Conservation (phyloP, 2,888 invertebrate species). For the Magallana nippona region DNA sequence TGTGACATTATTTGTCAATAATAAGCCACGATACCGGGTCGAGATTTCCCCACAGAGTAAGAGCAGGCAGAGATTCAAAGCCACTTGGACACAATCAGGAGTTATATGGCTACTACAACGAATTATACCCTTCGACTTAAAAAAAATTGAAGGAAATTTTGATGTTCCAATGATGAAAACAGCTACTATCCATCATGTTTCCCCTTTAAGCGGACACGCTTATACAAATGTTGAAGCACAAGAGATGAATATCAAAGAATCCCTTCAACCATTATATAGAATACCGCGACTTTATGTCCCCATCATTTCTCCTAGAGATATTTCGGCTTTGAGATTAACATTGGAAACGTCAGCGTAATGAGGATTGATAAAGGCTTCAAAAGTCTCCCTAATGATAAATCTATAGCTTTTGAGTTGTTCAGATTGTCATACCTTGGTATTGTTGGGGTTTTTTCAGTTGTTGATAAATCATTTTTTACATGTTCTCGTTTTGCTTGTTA, state of each 20-base stretch:
- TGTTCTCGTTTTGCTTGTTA: too few species aligned
- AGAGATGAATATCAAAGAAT: conserved; percentile 18
- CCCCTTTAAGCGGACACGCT: conserved; percentile 19
- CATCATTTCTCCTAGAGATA: neutral
- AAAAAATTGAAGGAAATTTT: neutral
- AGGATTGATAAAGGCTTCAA: too few species aligned
- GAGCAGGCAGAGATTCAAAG: conserved; percentile 8
- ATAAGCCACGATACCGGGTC: conserved; percentile 34
- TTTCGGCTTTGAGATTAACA: conserved; percentile 1
- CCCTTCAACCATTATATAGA: neutral
- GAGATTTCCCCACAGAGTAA: conserved; percentile 34
- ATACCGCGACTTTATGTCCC: conserved; percentile 12
- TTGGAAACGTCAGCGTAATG: neutral
- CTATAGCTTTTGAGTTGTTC: too few species aligned
- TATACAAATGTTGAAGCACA: conserved; percentile 27
- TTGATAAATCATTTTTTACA: too few species aligned
- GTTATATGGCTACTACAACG: conserved; percentile 7
- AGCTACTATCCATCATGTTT: conserved; percentile 20
- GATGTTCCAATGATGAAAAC: conserved; percentile 14
- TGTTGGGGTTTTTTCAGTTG: too few species aligned
- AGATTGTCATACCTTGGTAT: too few species aligned
- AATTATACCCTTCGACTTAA: neutral
- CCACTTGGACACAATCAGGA: conserved; percentile 11
- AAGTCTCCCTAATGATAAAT: too few species aligned
- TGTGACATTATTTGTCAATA: conserved; percentile 46